Conservation (phyloP, 2,888 invertebrate genomes). For the Drosophila algonquin region DNA sequence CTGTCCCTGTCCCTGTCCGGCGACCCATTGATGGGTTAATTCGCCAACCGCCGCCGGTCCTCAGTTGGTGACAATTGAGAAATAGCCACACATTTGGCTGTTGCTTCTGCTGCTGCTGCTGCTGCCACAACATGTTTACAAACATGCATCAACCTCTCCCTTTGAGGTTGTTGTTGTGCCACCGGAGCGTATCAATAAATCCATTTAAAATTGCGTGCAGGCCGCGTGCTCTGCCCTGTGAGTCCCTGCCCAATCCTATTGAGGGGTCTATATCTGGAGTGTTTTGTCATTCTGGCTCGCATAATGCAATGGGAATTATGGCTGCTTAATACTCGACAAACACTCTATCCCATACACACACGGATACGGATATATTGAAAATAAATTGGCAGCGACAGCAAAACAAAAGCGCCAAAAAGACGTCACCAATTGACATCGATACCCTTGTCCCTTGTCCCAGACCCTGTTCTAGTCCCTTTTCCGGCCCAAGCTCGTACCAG, state of each 20-base stretch:
- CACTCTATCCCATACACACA: conserved; percentile 16
- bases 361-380: conserved; percentile 57
- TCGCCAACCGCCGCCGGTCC: conserved; percentile 46
- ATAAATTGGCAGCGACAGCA: conserved; percentile 75
- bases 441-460: neutral
- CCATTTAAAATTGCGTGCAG: conserved; percentile 76
- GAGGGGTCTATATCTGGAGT: conserved; percentile 42
- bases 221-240: conserved; percentile 53
- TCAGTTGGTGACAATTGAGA: conserved; percentile 78
- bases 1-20: conserved; percentile 1
- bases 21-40: conserved; percentile 74
- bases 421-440: conserved; percentile 68
- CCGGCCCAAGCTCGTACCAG: conserved; percentile 46
- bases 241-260: conserved; percentile 9
- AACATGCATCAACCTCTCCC: conserved; percentile 59
- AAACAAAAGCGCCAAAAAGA: conserved; percentile 71
- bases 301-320: conserved; percentile 76
- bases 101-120: conserved; percentile 43
- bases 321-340: conserved; percentile 65
- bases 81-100: conserved; percentile 70
- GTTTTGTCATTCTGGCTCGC: conserved; percentile 60
- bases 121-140: conserved; percentile 71
- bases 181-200: conserved; percentile 75
- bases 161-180: conserved; percentile 54
- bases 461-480: conserved; percentile 4